phyloP scores from a whole-genome alignment of 2,113 vertebrate species.

The Misgurnus mizolepis region DNA sequence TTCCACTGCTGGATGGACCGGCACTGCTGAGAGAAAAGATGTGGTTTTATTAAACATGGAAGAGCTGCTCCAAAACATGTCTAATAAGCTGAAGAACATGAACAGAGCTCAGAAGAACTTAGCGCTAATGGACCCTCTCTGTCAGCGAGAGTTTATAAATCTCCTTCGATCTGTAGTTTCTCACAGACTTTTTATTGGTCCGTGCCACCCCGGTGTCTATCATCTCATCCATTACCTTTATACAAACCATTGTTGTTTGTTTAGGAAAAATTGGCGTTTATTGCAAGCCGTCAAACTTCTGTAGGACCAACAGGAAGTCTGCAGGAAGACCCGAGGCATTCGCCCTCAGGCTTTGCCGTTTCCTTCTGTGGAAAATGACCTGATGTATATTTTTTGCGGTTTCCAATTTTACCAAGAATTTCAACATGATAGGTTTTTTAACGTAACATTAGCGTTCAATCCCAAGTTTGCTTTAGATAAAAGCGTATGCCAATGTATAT shows the following conservation, averaged over 20 bases:
- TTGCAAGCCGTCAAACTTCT: neutral
- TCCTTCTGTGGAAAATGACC: constrained; percentile 37
- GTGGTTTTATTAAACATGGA: constrained; percentile 60
- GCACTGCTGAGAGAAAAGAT: constrained; percentile 34
- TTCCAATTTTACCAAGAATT: too few species aligned
- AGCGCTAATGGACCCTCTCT: constrained; percentile 40
- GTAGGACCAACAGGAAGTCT: constrained; percentile 29
- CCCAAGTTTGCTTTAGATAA: too few species aligned
- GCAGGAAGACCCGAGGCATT: constrained; percentile 13
- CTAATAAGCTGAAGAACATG: constrained; percentile 55
- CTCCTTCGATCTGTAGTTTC: constrained; percentile 3
- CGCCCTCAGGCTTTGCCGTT: constrained; percentile 31
- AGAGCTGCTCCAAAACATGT: constrained; percentile 49
- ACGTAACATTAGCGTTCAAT: too few species aligned
- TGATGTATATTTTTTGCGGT: neutral
- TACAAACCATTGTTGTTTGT: neutral
- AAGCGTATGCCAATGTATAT: too few species aligned
- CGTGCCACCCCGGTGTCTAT: neutral
- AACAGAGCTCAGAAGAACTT: constrained; percentile 35
- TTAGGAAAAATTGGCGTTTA: neutral
- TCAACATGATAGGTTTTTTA: too few species aligned
- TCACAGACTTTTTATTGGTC: neutral
- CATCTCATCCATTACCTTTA: neutral
- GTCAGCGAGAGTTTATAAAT: constrained; percentile 16
- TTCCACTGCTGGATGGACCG: constrained; percentile 47